Evolutionary conservation across 2,888 invertebrate species (phyloP), one percentile per base, ranked within the genome.

Genomic region (Drosophila histrio): DNA sequence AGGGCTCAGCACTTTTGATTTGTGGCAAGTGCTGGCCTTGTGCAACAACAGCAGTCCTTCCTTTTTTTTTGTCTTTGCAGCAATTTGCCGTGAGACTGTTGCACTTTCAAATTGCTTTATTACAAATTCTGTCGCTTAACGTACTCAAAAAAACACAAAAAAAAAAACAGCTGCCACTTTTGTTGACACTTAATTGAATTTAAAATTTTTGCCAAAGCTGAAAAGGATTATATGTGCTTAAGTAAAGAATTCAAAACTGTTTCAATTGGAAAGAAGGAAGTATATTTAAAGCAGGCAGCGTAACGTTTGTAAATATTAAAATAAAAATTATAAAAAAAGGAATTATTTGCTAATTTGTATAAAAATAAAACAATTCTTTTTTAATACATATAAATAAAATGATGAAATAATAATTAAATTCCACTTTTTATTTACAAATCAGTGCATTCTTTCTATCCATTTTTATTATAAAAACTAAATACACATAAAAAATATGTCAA

Each of bases 101-200:
- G 72, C 72, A 72, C 72, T 72, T 54, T 66, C 49, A 66, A 72
- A 72, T 72, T 72, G 72, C 61, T 72, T 72, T 72, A 72, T 72
- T 72, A 66, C 60, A 72, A 66, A 52, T 66, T 61, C 71, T 71
- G 72, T 56, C 66, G 72, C 58, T 46, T 41, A 36, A 49, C 49
- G 70, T 38, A 28, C 36, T 36, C 13, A 24, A 32, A 30, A 6
- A 32, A 5, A 24, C n/a, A 34, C 1, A 36, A 36, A 15, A 3
- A 24, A 32, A 63, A 15, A 38, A 39, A 54, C 59, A 66, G 65
- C 57, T 72, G 69, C 62, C 57, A 63, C 62, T 69, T 39, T 57
- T 24, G 47, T 28, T 36, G 59, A 7, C 53, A 72, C 52, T 60
- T 56, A 72, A 72, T 72, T 72, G 56, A 59, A 71, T 71, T 72